phyloP scores from a whole-genome alignment of 2,797 vertebrate species.

The Kryptopterus vitreolus region DNA sequence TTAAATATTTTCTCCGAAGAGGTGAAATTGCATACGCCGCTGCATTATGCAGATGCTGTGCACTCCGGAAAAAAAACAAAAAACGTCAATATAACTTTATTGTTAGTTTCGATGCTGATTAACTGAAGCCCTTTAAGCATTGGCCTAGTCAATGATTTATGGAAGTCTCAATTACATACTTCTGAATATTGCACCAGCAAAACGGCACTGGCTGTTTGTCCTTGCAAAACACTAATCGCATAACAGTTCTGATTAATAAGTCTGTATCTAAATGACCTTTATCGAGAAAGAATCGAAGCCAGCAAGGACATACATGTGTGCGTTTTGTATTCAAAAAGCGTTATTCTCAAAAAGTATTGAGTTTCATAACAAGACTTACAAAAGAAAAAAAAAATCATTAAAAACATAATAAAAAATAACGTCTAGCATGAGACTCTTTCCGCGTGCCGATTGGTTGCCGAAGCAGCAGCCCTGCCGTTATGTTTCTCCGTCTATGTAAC shows the following conservation, averaged over 20 bases:
- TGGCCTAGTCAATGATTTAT: conserved; percentile 7
- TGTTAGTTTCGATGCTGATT: conserved; percentile 18
- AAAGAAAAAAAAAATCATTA: background rate
- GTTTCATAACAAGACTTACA: background rate
- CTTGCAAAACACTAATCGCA: conserved; percentile 11
- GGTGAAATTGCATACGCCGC: background rate
- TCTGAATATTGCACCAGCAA: background rate
- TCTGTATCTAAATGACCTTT: background rate
- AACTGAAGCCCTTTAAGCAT: conserved; percentile 18
- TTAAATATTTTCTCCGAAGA: conserved; percentile 4
- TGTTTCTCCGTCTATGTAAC: too few species aligned
- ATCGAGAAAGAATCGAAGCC: background rate
- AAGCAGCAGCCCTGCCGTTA: too few species aligned
- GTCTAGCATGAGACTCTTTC: too few species aligned
- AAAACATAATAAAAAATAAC: too few species aligned
- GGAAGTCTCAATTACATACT: background rate
- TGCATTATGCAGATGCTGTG: background rate
- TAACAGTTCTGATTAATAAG: conserved; percentile 5
- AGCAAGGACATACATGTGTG: background rate
- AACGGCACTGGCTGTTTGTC: background rate
- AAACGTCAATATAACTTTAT: conserved; percentile 27
- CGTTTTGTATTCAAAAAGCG: background rate
- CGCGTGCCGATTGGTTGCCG: too few species aligned
- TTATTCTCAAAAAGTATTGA: background rate
- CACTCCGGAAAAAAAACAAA: too few species aligned